phyloP scores from a whole-genome alignment of 2,797 vertebrate species.

The Hypotaenidia okinawae region DNA sequence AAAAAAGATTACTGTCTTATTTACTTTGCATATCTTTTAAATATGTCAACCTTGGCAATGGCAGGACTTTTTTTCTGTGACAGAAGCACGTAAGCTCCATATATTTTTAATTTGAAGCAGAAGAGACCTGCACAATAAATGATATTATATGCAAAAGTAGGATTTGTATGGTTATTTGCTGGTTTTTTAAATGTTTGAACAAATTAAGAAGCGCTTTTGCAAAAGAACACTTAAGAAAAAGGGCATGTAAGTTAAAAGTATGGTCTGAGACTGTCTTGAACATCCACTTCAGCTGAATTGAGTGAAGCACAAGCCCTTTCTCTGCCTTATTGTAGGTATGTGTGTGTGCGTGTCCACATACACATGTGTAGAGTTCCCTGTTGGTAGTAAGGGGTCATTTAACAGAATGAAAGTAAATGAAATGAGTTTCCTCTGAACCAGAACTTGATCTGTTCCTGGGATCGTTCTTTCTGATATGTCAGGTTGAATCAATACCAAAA shows the following conservation, averaged over 20 bases:
- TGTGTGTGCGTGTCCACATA: too few species aligned
- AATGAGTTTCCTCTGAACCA: constrained; percentile 29
- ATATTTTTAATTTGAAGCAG: neutral
- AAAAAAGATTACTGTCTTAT: neutral
- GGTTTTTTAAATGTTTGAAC: neutral
- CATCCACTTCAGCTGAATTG: neutral
- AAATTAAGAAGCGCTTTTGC: neutral
- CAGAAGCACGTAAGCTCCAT: neutral
- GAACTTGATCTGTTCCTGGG: constrained; percentile 26
- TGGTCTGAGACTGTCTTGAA: neutral
- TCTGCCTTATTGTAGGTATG: neutral
- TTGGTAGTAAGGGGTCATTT: constrained; percentile 39
- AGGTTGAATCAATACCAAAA: constrained; percentile 36
- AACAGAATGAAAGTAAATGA: constrained; percentile 36
- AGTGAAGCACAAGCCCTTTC: neutral
- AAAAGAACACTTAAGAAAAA: neutral
- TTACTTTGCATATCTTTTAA: neutral
- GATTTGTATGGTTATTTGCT: neutral
- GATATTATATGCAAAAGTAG: neutral
- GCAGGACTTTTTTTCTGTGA: neutral
- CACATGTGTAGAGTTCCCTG: neutral
- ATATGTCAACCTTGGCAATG: neutral
- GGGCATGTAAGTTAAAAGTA: neutral
- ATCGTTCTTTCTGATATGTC: constrained; percentile 41
- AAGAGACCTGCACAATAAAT: neutral